Conservation (phyloP, 2,797 vertebrate genomes). For the Loris lydekkerianus region DNA sequence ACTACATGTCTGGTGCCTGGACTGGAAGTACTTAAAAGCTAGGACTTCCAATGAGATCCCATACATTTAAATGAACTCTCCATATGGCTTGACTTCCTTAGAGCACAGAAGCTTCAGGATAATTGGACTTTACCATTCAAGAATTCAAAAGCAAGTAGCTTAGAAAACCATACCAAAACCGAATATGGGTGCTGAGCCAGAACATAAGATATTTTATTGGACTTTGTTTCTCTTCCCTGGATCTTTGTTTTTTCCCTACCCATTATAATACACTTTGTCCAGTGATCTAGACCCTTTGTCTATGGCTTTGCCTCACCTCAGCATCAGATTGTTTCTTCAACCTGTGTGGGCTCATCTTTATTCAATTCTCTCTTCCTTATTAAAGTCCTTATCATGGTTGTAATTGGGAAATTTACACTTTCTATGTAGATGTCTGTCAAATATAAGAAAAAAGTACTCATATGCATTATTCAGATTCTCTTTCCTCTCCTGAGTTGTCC, state of each 20-base stretch:
- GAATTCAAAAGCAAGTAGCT: too few species aligned
- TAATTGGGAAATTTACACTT: constrained; percentile 10
- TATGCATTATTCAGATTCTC: neutral
- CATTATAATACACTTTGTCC: neutral
- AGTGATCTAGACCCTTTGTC: neutral
- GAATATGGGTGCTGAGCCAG: neutral
- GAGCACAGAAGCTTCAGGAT: too few species aligned
- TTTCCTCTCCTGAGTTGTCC: neutral
- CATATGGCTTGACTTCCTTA: neutral
- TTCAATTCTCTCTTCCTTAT: neutral
- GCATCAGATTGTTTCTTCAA: neutral
- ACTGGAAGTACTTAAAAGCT: neutral
- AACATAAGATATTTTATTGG: neutral
- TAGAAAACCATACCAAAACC: neutral
- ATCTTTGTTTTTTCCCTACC: neutral
- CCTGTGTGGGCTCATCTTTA: neutral
- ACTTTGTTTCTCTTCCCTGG: neutral
- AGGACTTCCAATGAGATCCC: neutral
- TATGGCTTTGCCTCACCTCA: neutral
- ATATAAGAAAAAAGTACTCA: neutral
- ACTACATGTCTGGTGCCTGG: neutral
- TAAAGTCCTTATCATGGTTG: neutral
- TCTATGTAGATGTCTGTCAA: neutral
- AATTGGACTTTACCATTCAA: too few species aligned
- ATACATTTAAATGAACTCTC: neutral